Conservation (phyloP, 2,797 vertebrate genomes). For the Anisognathus igniventris region DNA sequence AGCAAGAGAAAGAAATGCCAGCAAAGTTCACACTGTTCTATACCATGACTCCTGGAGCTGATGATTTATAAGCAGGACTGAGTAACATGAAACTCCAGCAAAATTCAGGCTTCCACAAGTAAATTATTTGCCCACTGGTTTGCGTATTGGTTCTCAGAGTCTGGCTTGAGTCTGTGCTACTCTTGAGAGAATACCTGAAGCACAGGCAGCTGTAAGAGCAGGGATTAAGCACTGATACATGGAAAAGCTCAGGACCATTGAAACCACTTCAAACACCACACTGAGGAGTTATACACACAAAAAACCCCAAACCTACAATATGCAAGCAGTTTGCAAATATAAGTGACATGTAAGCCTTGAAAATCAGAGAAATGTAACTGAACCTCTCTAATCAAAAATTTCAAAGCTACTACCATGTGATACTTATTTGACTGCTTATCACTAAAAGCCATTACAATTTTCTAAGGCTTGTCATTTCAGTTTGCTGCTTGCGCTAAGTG, state of each 20-base stretch:
- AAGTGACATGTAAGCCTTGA: neutral
- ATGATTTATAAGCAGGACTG: neutral
- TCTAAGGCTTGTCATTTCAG: neutral
- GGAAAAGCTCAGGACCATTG: neutral
- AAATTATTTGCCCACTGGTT: neutral
- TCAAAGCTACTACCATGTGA: neutral
- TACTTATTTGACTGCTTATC: neutral
- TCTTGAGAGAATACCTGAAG: neutral
- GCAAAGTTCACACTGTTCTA: neutral
- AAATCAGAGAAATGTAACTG: neutral
- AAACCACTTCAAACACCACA: neutral
- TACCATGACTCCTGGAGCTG: neutral
- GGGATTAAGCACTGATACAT: accelerated
- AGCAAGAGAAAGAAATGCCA: neutral
- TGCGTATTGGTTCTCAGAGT: neutral
- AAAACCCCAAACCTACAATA: neutral
- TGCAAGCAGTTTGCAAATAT: neutral
- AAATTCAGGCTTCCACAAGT: neutral
- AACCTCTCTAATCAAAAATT: neutral
- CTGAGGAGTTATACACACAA: neutral
- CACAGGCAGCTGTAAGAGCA: neutral
- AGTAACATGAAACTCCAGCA: neutral
- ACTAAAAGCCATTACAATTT: neutral
- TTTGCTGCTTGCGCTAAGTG: neutral
- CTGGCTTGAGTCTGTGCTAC: neutral